A percentile compares a stretch with the other conserved stretches of the same genome.
phyloP scores from a whole-genome alignment of 2,888 invertebrate genomes.

The Formica aserva region DNA sequence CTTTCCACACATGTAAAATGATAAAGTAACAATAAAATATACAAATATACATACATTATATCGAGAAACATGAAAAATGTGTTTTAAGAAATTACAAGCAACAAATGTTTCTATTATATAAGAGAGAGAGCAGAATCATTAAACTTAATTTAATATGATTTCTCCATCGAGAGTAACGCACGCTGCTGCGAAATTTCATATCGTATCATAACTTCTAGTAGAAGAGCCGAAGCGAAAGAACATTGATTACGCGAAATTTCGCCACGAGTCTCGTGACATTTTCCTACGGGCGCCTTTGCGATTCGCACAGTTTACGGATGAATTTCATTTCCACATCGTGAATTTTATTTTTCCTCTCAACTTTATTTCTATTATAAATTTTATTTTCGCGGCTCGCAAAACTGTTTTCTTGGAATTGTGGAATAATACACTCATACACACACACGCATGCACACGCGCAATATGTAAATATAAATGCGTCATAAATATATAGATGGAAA shows the following conservation, averaged over 20 bases:
- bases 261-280: background rate
- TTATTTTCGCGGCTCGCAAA: conserved; percentile 18
- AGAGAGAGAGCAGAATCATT: background rate
- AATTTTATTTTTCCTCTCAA: conserved; percentile 39
- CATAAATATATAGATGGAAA: background rate
- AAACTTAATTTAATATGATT: conserved; percentile 1
- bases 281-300: conserved; percentile 17
- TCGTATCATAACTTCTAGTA: background rate
- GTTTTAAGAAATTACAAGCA: background rate
- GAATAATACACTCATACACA: background rate
- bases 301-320: background rate
- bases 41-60: background rate
- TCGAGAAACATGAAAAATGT: background rate
- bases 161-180: background rate
- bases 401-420: conserved; percentile 35
- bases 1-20: conserved; percentile 3
- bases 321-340: conserved; percentile 40
- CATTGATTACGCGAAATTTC: conserved; percentile 29
- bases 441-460: background rate
- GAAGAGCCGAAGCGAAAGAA: background rate
- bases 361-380: conserved; percentile 50
- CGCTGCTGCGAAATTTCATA: conserved; percentile 1
- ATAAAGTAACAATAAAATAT: background rate
- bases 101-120: too few species aligned
- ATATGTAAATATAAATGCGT: background rate